Base-by-base conservation (phyloP, 1,140 invertebrate species). In the Diachasmimorpha longicaudata region DNA sequence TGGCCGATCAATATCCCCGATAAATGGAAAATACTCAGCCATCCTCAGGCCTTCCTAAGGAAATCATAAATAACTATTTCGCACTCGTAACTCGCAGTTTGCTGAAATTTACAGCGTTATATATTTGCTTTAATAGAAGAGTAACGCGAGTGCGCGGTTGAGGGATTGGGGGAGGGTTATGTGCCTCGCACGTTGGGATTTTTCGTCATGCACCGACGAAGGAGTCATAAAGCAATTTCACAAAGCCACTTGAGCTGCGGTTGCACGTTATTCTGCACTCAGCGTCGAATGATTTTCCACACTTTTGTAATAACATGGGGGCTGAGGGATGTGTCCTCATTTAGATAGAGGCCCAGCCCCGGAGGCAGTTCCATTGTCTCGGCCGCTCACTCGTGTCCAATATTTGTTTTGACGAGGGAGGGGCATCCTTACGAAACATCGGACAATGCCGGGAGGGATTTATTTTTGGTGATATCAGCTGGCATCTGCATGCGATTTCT, bases 51-150 rank as follows among this genome's bases (percentile, higher is more conserved):
- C 44, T 10, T 46, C 19, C 25, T 11, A 73, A 77, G 75, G 75
- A 77, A 77, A 77, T 55, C 71, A 52, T 77, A 77, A 77, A 77
- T 77, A 69, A 77, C 63, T 14, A 19, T 44, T 55, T 68, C 16
- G 67, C 69, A 71, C 63, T 72, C 75, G 70, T 72, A 67, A 67
- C 70, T 70, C 63, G 23, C 23, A 36, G 36, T 44, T 39, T 25
- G 63, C 68, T 69, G 72, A 77, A 77, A 77, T 77, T 77, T 77
- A 77, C 76, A 31, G 70, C 71, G 71, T 77, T 74, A 77, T 77
- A 77, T 77, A 77, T 77, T 77, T 77, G 67, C 71, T 77, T 77
- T 77, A 77, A 77, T 77, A 67, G 76, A 77, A 46, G 76, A 73
- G 71, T 73, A 77, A 77, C 76, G 76, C 73, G 71, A 72, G 55